Conservation (phyloP, 2,113 vertebrate genomes). For the Rhadina sibilatrix region DNA sequence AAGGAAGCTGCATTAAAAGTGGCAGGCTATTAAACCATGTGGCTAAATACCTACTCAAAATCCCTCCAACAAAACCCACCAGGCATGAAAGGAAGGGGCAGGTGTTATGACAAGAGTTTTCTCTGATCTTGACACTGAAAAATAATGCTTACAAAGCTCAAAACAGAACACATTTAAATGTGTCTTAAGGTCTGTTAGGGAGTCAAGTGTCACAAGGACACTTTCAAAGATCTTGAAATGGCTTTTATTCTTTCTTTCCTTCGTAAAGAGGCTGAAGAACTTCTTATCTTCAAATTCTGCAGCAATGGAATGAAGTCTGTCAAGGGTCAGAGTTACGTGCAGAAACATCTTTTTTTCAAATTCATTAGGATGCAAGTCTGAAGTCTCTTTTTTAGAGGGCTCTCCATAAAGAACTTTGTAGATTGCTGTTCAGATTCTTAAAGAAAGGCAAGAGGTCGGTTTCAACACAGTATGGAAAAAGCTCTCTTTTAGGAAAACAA, state of each 20-base stretch:
- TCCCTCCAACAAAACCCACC: background rate
- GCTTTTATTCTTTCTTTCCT: background rate
- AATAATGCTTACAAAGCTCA: background rate
- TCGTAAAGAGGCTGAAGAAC: background rate
- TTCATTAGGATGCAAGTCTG: background rate
- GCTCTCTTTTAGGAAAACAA: background rate
- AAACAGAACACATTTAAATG: background rate
- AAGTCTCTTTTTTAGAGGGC: background rate
- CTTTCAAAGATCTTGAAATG: conserved; percentile 27
- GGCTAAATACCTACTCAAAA: background rate
- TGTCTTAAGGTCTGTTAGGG: background rate
- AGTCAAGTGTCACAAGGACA: background rate
- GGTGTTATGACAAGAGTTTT: background rate
- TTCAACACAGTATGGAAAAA: background rate
- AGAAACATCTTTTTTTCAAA: background rate
- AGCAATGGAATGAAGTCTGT: conserved; percentile 24
- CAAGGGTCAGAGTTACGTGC: background rate
- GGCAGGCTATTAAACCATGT: background rate
- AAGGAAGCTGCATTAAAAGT: background rate
- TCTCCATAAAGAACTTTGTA: background rate
- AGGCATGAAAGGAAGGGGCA: background rate
- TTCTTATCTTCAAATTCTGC: conserved; percentile 7
- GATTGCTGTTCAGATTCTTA: background rate
- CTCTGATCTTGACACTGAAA: background rate
- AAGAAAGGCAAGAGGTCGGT: background rate